phyloP scores from a whole-genome alignment of 2,888 invertebrate genomes.

The Tinea pellionella region DNA sequence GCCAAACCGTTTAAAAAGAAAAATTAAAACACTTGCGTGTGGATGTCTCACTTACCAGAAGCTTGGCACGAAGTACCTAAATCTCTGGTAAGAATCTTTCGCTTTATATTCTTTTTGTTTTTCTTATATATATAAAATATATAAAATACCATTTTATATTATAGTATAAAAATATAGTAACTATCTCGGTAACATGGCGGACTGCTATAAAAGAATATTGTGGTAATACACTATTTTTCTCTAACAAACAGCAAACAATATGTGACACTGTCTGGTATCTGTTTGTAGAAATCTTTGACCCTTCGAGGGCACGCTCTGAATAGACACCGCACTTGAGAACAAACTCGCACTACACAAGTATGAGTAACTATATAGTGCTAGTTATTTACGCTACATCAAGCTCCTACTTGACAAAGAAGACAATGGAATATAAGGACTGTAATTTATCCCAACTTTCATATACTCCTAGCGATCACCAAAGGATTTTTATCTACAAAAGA shows the following conservation, averaged over 20 bases:
- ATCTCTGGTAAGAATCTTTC: background rate
- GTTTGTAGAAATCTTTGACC: conserved; percentile 29
- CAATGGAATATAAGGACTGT: background rate
- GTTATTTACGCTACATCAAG: background rate
- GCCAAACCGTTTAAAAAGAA: background rate
- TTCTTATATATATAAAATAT: too few species aligned
- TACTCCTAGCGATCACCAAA: background rate
- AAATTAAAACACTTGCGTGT: background rate
- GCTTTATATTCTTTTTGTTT: background rate
- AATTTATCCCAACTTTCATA: background rate
- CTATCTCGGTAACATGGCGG: too few species aligned
- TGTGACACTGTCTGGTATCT: conserved; percentile 16
- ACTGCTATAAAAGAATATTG: background rate
- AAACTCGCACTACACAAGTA: background rate
- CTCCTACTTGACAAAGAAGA: background rate
- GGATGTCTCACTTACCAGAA: background rate
- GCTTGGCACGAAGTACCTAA: background rate
- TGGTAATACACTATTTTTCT: background rate
- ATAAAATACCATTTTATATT: too few species aligned
- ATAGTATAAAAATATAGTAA: too few species aligned
- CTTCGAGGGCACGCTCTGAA: conserved; percentile 20
- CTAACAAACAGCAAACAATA: background rate
- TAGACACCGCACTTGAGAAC: conserved; percentile 1
- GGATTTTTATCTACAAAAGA: background rate
- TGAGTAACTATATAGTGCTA: background rate